Evolutionary conservation across 1,140 invertebrate species (phyloP), one percentile per base, ranked within the genome.

Genomic region (Stenopsyche tienmushanensis): DNA sequence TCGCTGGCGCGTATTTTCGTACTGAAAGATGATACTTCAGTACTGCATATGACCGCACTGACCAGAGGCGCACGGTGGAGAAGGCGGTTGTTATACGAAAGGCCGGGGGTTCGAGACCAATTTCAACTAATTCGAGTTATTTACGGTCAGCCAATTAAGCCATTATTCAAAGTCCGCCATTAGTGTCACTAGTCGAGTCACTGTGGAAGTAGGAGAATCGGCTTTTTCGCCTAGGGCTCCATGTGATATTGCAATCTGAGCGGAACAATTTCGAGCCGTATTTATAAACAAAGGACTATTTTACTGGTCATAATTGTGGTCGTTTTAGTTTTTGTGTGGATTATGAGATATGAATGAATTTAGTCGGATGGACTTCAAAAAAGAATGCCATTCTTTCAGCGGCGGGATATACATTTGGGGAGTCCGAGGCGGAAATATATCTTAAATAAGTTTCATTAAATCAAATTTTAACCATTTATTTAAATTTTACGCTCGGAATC

Each of bases 91-190:
- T 15, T 44, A 44, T 15, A 44, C 13, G 41, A 13, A 17, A 44
- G 18, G 7, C 47, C 47, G 21, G 13, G 54, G 29, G 54, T 20
- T 10, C 2, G 10, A 17, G 24, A 20, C 39, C 55, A 17, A 45
- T 58, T 58, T 58, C 55, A 34, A 34, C 29, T 45, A 58, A 58
- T 58, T 58, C 23, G 55, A 45, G 55, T 58, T 58, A 58, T 58
- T 58, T 58, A 58, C 55, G 15, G 9, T n/a, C 15, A 3, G 29
- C 25, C 57, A 60, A 60, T 60, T 60, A 60, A 60, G 42, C 57
- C 42, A 58, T 58, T 58, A 58, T 44, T 58, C 55, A 58, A 58
- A 58, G 25, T 58, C 39, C 29, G 55, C 20, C 41, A 23, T 58
- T 45, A 42, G 29, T 42, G 55, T 58, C 39, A 23, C 41, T 29